phyloP scores from a whole-genome alignment of 2,113 vertebrate genomes.

The Falco punctatus region DNA sequence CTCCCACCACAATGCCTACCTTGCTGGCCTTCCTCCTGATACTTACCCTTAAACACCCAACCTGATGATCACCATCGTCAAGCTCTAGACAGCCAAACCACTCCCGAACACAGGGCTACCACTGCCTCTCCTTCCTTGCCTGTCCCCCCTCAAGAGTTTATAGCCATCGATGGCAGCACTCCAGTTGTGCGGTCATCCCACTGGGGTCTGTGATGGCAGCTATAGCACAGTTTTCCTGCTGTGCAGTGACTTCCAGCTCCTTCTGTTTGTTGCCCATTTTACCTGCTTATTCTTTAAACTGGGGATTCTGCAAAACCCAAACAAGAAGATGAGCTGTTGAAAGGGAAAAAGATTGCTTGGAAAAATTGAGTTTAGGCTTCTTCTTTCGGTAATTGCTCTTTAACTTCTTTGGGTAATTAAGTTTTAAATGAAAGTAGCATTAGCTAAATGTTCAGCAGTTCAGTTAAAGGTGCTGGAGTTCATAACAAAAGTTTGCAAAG shows the following conservation, averaged over 20 bases:
- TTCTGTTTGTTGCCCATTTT: background rate
- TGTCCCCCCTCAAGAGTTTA: too few relatives aligned
- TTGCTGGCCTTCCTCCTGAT: too few relatives aligned
- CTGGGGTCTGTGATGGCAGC: background rate
- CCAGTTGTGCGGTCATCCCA: background rate
- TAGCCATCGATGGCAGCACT: background rate
- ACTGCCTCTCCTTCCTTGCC: too few relatives aligned
- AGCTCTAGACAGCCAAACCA: too few relatives aligned
- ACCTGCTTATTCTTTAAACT: background rate
- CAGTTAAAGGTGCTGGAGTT: background rate
- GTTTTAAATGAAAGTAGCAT: background rate
- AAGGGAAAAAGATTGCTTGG: background rate
- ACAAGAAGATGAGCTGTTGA: background rate
- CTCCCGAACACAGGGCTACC: too few relatives aligned
- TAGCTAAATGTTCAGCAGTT: background rate
- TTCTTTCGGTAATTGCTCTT: background rate
- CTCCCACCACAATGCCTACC: too few relatives aligned
- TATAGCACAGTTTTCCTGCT: background rate
- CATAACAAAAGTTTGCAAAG: background rate
- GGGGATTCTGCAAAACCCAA: background rate
- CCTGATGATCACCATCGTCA: too few relatives aligned
- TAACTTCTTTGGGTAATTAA: background rate
- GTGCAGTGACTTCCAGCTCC: background rate
- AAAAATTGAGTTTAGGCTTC: background rate
- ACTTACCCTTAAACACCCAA: too few relatives aligned